Evolutionary conservation across 2,797 vertebrate genomes (phyloP).

Genomic region (Eremophila alpestris): DNA sequence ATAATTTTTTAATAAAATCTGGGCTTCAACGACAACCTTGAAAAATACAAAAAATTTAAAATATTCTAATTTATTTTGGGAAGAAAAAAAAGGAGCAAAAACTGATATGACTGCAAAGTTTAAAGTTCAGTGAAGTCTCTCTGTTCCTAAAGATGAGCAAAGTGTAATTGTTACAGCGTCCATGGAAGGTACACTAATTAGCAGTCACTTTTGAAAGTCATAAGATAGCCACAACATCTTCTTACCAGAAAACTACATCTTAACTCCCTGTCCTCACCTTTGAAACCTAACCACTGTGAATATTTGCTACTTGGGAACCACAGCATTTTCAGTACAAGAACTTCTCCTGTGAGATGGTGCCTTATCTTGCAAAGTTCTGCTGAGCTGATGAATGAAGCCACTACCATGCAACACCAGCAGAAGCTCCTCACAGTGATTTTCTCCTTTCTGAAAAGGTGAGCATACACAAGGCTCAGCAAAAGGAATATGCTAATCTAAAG

Average conservation of each 20-base stretch:
- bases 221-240: background rate
- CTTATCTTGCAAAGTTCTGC: background rate
- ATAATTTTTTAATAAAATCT: background rate
- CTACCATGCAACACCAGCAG: background rate
- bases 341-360: background rate
- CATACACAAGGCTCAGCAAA: background rate
- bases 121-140: background rate
- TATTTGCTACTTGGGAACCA: background rate
- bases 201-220: background rate
- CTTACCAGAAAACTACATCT: background rate
- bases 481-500: background rate
- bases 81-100: background rate
- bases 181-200: background rate
- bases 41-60: background rate
- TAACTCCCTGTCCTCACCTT: rapidly evolving
- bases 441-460: background rate
- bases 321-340: background rate
- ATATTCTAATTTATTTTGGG: background rate
- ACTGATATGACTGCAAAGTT: background rate
- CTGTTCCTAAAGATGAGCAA: background rate
- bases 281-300: background rate
- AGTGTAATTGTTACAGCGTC: background rate
- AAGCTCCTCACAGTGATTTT: background rate
- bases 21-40: background rate
- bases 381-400: background rate